phyloP scores from a whole-genome alignment of 2,888 invertebrate species.

The Drosophila acutilabella region DNA sequence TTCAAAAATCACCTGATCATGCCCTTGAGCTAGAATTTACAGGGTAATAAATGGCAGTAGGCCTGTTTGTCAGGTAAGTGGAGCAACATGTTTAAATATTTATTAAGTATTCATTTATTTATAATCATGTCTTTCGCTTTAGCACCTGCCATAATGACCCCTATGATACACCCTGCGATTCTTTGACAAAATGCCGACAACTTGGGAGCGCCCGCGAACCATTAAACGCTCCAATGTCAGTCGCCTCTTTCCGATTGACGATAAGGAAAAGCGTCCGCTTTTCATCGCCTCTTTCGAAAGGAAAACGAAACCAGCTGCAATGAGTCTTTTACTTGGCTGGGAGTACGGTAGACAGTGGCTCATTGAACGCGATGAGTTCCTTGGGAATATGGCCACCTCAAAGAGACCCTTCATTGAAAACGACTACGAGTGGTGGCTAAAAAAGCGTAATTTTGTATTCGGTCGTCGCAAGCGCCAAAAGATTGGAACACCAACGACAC shows the following conservation, averaged over 20 bases:
- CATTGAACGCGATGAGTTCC: constrained; percentile 17
- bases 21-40: background rate
- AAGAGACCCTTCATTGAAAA: constrained; percentile 27
- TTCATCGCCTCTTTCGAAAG: constrained; percentile 33
- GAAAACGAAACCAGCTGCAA: constrained; percentile 3
- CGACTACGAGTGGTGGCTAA: constrained; percentile 45
- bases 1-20: too few species aligned
- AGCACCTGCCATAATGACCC: background rate
- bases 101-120: background rate
- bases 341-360: constrained; percentile 42
- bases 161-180: background rate
- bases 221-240: constrained; percentile 29
- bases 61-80: constrained; percentile 6
- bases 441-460: constrained; percentile 19
- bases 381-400: background rate
- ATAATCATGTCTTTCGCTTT: too few species aligned
- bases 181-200: constrained; percentile 24
- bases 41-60: constrained; percentile 3
- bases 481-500: background rate
- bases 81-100: background rate
- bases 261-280: constrained; percentile 3
- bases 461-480: constrained; percentile 15
- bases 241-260: constrained; percentile 25
- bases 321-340: constrained; percentile 39
- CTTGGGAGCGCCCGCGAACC: constrained; percentile 14